Evolutionary conservation across 2,113 vertebrate species (phyloP).

Genomic region (Mobula birostris): DNA sequence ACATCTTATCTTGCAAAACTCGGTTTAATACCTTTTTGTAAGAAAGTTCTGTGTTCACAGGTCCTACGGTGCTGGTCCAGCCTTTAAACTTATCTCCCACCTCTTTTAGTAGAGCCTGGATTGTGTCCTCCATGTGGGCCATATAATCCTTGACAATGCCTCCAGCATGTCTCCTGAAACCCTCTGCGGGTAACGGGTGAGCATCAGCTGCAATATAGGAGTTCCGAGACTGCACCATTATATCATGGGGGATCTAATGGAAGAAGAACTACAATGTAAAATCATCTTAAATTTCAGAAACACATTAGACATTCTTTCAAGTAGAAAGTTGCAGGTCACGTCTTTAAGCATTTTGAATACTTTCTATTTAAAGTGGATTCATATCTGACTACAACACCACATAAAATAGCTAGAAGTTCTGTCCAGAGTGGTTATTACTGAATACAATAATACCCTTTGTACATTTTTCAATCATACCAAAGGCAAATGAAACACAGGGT

Average conservation of each 20-base stretch:
- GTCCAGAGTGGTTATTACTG: neutral
- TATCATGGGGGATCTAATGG: conserved; percentile 66
- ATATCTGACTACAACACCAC: neutral
- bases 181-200: conserved; percentile 57
- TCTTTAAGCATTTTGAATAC: neutral
- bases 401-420: neutral
- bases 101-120: conserved; percentile 64
- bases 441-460: neutral
- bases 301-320: neutral
- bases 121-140: conserved; percentile 60
- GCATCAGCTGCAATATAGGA: conserved; percentile 65
- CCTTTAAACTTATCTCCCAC: conserved; percentile 66
- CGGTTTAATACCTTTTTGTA: conserved; percentile 64
- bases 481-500: neutral
- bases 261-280: neutral
- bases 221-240: conserved; percentile 67
- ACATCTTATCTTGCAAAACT: neutral
- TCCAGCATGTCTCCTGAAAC: conserved; percentile 47
- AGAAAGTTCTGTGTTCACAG: conserved; percentile 65
- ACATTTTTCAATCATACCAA: neutral
- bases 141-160: conserved; percentile 52
- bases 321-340: neutral
- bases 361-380: neutral
- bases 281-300: neutral
- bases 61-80: conserved; percentile 57